Evolutionary conservation across 2,113 vertebrate genomes (phyloP), one percentile per base, ranked within the genome.

Genomic region (Anhinga rufa): DNA sequence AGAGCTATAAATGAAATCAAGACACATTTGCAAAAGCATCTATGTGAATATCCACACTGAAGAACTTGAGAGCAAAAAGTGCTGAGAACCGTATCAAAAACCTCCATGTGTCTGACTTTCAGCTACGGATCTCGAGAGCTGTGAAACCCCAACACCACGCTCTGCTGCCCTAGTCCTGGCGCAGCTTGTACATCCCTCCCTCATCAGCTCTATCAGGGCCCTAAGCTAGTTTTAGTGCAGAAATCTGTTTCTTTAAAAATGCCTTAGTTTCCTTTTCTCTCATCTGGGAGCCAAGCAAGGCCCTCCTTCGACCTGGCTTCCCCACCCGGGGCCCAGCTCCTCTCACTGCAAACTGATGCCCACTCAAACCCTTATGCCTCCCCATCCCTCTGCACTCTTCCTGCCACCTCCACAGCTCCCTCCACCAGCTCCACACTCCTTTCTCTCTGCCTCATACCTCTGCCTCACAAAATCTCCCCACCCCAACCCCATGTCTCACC

Each of bases 271-370:
- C n/a, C 3, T 69, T 88, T 79, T 34, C 31, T 52, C 20, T 74
- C 22, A 20, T 26, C 44, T 61, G 16, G 31, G n/a, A 81, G 34
- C 5, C 36, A 91, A 29, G 6, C 13, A 40, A 66, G 29, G 31
- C 16, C 7, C 8, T 0, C 40, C 36, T 83, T 86, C 1, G 2
- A 22, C 10, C 9, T n/a, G 13, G 8, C 22, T 78, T 75, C 42
- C 8, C 10, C 3, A 24, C 7, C 3, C 2, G 1, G 11, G 9
- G 10, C 19, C 57, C 25, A 14, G 32, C 6, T 71, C n/a, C 10
- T 68, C 32, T 61, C 15, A 28, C 46, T n/a, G 52, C 34, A 85
- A 11, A 52, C 42, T 38, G 34, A 7, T 19, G 46, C 22, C 20
- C 26, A 42, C 48, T 49, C 68, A 90, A 60, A 75, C 18, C 13